Percentiles rank a stretch among this genome's conserved stretches.
Conservation (phyloP, 2,797 vertebrate genomes). For the Cacajao melanocephalus region DNA sequence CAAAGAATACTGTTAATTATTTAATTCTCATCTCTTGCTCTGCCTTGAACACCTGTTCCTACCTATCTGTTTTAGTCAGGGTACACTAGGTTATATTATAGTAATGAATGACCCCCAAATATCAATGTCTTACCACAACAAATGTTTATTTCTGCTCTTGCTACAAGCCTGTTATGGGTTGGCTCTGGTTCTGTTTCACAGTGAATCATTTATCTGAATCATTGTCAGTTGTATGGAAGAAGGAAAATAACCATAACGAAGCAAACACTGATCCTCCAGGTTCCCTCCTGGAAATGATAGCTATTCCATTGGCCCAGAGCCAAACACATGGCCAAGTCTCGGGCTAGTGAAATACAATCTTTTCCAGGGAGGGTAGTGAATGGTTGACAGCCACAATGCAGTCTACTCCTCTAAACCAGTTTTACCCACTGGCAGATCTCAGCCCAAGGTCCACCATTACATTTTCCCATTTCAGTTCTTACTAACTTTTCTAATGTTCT, state of each 20-base stretch:
- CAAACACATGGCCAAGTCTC: not conserved
- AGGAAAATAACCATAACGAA: not conserved
- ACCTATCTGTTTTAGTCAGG: not conserved
- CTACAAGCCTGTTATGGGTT: not conserved
- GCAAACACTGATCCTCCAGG: not conserved
- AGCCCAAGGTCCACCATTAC: not conserved
- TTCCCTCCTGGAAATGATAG: constrained; percentile 2
- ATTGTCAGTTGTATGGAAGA: not conserved
- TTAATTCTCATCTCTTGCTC: not conserved
- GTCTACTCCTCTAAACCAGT: not conserved
- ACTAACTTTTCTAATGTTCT: not conserved
- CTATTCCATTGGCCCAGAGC: not conserved
- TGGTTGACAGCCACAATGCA: not conserved
- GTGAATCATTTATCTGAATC: not conserved
- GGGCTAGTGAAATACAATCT: not conserved
- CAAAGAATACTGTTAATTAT: not conserved
- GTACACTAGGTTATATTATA: not conserved
- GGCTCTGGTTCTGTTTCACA: not conserved
- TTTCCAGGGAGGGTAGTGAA: not conserved
- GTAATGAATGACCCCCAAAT: not conserved
- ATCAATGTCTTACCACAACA: not conserved
- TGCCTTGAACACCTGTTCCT: not conserved
- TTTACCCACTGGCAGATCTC: not conserved
- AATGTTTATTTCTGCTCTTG: not conserved
- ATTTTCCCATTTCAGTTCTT: not conserved